Conservation (phyloP, 2,888 invertebrate species). For the Candidula unifasciata region DNA sequence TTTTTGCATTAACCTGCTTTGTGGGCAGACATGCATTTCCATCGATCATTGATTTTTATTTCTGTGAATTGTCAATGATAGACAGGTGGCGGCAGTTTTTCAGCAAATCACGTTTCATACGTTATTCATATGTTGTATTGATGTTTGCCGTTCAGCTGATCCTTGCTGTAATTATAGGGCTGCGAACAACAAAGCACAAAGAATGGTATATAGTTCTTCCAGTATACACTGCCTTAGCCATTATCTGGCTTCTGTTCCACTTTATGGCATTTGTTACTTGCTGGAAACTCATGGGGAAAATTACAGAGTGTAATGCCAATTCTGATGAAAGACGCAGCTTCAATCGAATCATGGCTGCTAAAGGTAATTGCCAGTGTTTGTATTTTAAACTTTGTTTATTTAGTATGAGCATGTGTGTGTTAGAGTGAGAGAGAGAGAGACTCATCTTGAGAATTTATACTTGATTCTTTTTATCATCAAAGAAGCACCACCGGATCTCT, state of each 20-base stretch:
- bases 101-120: slow-evolving; percentile 60
- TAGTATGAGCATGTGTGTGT: background rate
- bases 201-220: slow-evolving; percentile 78
- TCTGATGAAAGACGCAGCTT: slow-evolving; percentile 59
- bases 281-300: slow-evolving; percentile 75
- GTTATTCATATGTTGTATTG: slow-evolving; percentile 63
- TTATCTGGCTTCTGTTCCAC: slow-evolving; percentile 75
- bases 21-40: slow-evolving; percentile 68
- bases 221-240: slow-evolving; percentile 69
- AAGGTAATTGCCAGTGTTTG: slow-evolving; percentile 32
- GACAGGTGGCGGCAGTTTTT: slow-evolving; percentile 74
- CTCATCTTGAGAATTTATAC: no score
- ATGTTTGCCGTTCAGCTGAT: slow-evolving; percentile 66
- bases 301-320: slow-evolving; percentile 70
- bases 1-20: slow-evolving; percentile 73
- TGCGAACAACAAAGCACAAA: slow-evolving; percentile 72
- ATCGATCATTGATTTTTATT: slow-evolving; percentile 73
- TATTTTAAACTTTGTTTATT: background rate
- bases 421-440: no score
- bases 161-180: slow-evolving; percentile 65
- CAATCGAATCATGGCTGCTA: slow-evolving; percentile 74
- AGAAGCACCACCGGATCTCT: no score
- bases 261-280: slow-evolving; percentile 70
- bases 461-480: no score
- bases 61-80: slow-evolving; percentile 70